Base-by-base conservation (phyloP, 2,888 invertebrate species). In the Troilus luridus region DNA sequence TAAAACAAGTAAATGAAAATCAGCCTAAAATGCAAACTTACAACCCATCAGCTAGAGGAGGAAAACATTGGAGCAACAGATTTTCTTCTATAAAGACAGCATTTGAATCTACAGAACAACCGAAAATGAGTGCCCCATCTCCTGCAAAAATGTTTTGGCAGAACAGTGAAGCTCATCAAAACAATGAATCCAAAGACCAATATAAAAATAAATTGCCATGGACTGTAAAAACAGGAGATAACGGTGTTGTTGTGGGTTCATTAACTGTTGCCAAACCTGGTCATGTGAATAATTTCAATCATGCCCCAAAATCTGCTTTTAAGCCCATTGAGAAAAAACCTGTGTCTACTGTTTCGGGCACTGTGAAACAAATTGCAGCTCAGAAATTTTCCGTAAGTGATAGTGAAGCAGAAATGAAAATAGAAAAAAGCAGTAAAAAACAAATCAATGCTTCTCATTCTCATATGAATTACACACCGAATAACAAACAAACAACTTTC, bases 51-150 rank as follows among this genome's bases (percentile, higher is more conserved):
- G 92, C 93, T 90, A 91, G 94, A 94, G 92, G 95, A 94, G 94
- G 91, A 92, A 95, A 96, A 67, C 97, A 97, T 93, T 98, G 98
- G 98, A 97, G 96, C 93, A 97, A 95, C 93, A 95, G 97, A 92
- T 98, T 98, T 93, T 97, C 97, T 0, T 96, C 97, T 93, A 97
- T 98, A 64, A 98, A 97, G 94, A 97, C 97, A 67, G 95, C 96
- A 0, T 98, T 98, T 93, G 98, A 98, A 93, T 95, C 95, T 60
- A 93, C 93, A 27, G 92, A 92, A 62, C 91, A 88, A 54, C 85
- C 88, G 60, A 62, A 91, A 90, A 88, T 54, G 72, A 88, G 64
- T 88, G 59, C 88, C 17, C 92, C 92, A 41, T 93, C 93, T 24
- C 95, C 95, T 0, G 96, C 96, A 9, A 95, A 95, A 92, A 95